Evolutionary conservation across 2,113 vertebrate species (phyloP), one percentile per base, ranked within the genome.

Genomic region (Equus przewalskii): DNA sequence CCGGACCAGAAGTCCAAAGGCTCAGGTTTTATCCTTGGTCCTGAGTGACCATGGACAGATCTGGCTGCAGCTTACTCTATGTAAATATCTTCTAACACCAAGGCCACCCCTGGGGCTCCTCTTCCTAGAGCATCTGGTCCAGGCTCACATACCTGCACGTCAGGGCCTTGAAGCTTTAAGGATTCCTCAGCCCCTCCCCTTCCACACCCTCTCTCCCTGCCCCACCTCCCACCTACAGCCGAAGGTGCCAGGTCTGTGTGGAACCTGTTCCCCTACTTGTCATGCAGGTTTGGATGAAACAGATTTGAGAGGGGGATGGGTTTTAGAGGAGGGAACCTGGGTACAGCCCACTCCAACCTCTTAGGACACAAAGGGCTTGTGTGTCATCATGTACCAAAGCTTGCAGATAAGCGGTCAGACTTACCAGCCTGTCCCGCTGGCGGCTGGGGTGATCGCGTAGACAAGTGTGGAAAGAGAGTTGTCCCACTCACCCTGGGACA

Each of bases 141-240:
- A 26, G 56, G 33, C 33, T 81, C 90, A 41, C 18, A 26, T 26
- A 30, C 19, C 75, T 92, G 58, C 51, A 11, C 80, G 69, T 81
- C 62, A 49, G 62, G 46, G 44, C 33, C 80, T 56, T 12, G 2
- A 0, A 75, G 41, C 16, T 46, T 33, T 9, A 46, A 28, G 44
- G 89, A 60, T 49, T 75, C 19, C 22, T 6, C 21, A 58, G 58
- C 51, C 36, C 46, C 82, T 49, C 75, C 75, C 72, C 44, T 3
- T 73, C 78, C 33, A 46, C 64, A 19, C 69, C 36, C 41, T 90
- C 96, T 75, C 97, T 96, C 89, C 91, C 96, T 73, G 96, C 96
- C 96, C 97, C 98, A 97, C 98, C 97, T 97, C 86, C 62, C 97
- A 98, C 92, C 96, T 97, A 89, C 41, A 94, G 97, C 94, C 73